A percentile compares a stretch with the other conserved stretches of the same genome.
These are phyloP conservation scores for Himalopsyche kuldschensis DNA, from an alignment of 2,888 invertebrate genomes.

Conservation along the genomic window DNA sequence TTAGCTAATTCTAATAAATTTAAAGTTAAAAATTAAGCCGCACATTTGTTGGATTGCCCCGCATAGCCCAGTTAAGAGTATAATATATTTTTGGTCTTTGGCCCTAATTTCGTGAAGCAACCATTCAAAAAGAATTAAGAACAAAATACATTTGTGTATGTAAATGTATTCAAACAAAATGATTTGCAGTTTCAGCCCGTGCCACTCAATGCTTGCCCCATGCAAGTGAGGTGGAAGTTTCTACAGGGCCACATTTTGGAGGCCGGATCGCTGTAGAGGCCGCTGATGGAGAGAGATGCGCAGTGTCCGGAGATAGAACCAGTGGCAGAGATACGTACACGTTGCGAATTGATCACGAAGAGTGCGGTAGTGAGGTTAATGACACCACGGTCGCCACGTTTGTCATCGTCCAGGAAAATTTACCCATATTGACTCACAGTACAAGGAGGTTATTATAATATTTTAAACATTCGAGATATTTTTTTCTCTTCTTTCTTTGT, in stretches of 20 bases:
- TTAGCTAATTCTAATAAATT: no score
- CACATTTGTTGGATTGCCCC: no score
- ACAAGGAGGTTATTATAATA: conserved; percentile 60
- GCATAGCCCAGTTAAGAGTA: no score
- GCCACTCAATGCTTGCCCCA: conserved; percentile 79
- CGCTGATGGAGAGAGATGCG: conserved; percentile 71
- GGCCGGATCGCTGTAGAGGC: conserved; percentile 78
- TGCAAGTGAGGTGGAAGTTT: conserved; percentile 80
- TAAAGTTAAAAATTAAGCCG: no score
- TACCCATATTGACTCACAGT: conserved; percentile 80
- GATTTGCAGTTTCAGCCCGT: conserved; percentile 73
- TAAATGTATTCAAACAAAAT: background rate
- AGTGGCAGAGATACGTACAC: conserved; percentile 75
- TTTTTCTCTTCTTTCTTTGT: no score
- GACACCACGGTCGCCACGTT: conserved; percentile 80
- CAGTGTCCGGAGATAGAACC: conserved; percentile 72
- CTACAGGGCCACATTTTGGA: conserved; percentile 79
- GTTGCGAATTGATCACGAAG: conserved; percentile 72
- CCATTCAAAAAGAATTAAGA: background rate
- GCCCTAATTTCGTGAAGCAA: no score
- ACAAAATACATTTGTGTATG: no score
- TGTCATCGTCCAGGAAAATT: conserved; percentile 80
- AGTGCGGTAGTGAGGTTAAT: conserved; percentile 75
- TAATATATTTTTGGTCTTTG: no score
- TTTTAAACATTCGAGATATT: background rate